Evolutionary conservation across 2,888 invertebrate genomes (phyloP), one percentile per base, ranked within the genome.

Genomic region (Megamerina dolium): DNA sequence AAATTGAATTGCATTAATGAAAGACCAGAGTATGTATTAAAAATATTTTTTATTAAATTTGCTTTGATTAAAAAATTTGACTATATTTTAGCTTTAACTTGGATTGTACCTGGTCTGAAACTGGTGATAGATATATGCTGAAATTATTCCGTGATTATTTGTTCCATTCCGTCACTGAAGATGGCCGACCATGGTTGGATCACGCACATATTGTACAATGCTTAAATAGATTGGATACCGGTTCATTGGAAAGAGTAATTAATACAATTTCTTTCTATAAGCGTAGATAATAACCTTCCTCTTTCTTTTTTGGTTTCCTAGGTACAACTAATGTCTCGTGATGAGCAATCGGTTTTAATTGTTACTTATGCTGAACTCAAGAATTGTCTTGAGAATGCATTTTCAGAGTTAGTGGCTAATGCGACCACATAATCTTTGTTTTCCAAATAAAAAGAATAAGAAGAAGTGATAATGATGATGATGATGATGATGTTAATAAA

Each of bases 61-160:
- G 10, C 23, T 8, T 23, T 8, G n/a, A n/a, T n/a, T n/a, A 8
- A 23, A 8, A 23, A 23, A 8, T 23, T 23, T 23, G 23, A 6
- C 10, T 23, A 23, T 23, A 8, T 8, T 23, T 31, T 35, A 91
- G 91, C 68, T 79, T 93, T 62, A 90, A 91, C 69, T 74, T 92
- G 79, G 96, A 97, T 72, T 81, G 86, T 10, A 81, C 88, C 12
- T 99, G 99, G 97, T 85, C 94, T 26, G 99, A 99, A 74, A 97
- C 96, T 17, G 97, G 96, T 16, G 94, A 97, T 74, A 82, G 97
- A 41, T 99, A 97, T 74, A 88, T 99, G 87, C 76, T 99, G 73
- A 97, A 97, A 75, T 75, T 99, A 66, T 99, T 96, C 77, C 81
- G 97, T 49, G 97, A 99, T 75, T 94, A 92, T 70, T 77, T 97